Conservation (phyloP, 2,888 invertebrate genomes). For the Philaethria dido region DNA sequence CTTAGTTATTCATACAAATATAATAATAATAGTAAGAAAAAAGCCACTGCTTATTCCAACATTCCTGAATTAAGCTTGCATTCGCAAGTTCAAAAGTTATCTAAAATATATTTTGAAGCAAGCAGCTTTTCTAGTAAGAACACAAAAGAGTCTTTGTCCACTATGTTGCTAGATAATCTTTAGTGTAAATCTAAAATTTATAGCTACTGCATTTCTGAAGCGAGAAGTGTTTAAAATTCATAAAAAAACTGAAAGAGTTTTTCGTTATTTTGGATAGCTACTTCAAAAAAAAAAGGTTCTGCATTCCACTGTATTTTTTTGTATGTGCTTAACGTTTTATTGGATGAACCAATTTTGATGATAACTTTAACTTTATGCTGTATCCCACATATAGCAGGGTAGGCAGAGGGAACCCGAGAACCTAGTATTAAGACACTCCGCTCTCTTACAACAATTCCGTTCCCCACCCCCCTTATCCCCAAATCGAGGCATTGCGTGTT, state of each 20-base stretch:
- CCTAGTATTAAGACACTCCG: too few species aligned
- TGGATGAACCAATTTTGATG: too few species aligned
- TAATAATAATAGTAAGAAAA: not conserved
- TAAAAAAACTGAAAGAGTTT: not conserved
- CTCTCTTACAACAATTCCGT: too few species aligned
- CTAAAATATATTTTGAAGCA: not conserved
- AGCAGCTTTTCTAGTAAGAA: not conserved
- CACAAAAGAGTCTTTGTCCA: not conserved
- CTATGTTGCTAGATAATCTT: not conserved
- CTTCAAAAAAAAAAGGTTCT: too few species aligned
- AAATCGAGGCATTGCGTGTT: too few species aligned
- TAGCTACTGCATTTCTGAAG: conserved; percentile 5
- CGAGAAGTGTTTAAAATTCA: conserved; percentile 4
- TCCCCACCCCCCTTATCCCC: too few species aligned
- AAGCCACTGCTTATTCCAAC: not conserved
- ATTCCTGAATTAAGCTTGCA: not conserved
- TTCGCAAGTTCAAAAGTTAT: not conserved
- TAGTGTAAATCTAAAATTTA: not conserved
- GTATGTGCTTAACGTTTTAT: too few species aligned
- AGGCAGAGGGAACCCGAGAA: too few species aligned
- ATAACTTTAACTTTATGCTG: too few species aligned
- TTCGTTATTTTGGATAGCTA: not conserved
- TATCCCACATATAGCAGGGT: too few species aligned
- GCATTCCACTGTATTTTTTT: too few species aligned
- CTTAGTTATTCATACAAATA: not conserved